phyloP scores from a whole-genome alignment of 2,888 invertebrate species.

The Ischnura elegans region DNA sequence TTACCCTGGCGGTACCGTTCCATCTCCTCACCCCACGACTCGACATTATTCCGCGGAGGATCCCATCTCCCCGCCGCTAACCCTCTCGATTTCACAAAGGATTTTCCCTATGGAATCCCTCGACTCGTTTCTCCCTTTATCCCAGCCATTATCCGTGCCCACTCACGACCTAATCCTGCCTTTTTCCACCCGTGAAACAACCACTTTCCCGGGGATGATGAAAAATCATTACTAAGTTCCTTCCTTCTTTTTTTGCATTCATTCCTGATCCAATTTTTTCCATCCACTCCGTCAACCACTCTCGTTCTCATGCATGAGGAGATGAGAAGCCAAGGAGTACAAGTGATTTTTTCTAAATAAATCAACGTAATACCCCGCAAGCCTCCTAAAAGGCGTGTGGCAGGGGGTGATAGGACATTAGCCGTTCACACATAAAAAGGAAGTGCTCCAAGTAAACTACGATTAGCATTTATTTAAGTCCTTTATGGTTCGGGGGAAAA shows the following conservation, averaged over 20 bases:
- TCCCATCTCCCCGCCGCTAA: not conserved
- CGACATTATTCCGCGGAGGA: not conserved
- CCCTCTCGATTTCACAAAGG: constrained; percentile 38
- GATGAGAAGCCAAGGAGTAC: too few species aligned
- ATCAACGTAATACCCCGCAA: too few species aligned
- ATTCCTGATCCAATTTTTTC: not conserved
- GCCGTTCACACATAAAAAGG: too few species aligned
- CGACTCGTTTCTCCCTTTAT: not conserved
- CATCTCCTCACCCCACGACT: too few species aligned
- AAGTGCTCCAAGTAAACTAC: too few species aligned
- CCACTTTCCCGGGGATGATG: not conserved
- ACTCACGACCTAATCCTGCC: not conserved
- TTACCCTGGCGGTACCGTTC: not conserved
- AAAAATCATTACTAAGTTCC: not conserved
- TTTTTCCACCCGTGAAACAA: not conserved
- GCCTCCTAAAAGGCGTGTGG: too few species aligned
- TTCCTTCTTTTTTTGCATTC: not conserved
- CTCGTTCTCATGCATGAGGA: too few species aligned
- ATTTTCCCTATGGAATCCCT: not conserved
- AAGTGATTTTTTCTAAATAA: too few species aligned
- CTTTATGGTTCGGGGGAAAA: too few species aligned
- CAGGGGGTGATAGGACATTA: too few species aligned
- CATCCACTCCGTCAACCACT: not conserved
- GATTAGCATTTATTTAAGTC: too few species aligned
- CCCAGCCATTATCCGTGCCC: not conserved